Percentiles rank a stretch among this genome's conserved stretches.
phyloP scores from a whole-genome alignment of 2,888 invertebrate genomes.

The Athalia circularis region DNA sequence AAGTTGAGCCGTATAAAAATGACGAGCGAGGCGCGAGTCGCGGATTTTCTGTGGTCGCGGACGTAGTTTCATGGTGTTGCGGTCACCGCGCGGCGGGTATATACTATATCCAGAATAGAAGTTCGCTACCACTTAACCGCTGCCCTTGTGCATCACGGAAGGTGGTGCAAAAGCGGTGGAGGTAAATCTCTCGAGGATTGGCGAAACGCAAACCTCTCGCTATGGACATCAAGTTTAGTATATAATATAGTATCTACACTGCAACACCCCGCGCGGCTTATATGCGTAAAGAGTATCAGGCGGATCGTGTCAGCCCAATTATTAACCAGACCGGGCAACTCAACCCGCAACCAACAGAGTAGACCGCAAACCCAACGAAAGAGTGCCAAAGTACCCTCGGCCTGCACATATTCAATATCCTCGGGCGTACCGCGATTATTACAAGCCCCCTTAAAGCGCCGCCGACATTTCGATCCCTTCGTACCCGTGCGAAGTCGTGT shows the following conservation, averaged over 20 bases:
- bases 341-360: neutral
- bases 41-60: slow-evolving; percentile 35
- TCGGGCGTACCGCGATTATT: slow-evolving; percentile 7
- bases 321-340: neutral
- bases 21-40: slow-evolving; percentile 32
- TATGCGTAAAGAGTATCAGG: neutral
- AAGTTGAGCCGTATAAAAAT: too few species aligned
- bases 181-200: neutral
- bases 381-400: slow-evolving; percentile 31
- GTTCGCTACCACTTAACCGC: slow-evolving; percentile 8
- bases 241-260: too few species aligned
- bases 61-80: slow-evolving; percentile 9
- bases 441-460: neutral
- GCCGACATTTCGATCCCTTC: neutral
- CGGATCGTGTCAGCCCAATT: slow-evolving; percentile 13
- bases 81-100: slow-evolving; percentile 10
- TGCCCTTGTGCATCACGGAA: neutral
- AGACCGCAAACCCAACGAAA: slow-evolving; percentile 27
- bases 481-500: neutral
- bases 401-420: slow-evolving; percentile 9
- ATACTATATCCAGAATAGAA: neutral
- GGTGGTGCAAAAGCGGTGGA: neutral
- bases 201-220: too few species aligned
- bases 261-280: too few species aligned
- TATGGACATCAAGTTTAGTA: too few species aligned